These are phyloP conservation scores for Cathartes aura DNA, from an alignment of 2,113 vertebrate genomes.

Conservation along the genomic window DNA sequence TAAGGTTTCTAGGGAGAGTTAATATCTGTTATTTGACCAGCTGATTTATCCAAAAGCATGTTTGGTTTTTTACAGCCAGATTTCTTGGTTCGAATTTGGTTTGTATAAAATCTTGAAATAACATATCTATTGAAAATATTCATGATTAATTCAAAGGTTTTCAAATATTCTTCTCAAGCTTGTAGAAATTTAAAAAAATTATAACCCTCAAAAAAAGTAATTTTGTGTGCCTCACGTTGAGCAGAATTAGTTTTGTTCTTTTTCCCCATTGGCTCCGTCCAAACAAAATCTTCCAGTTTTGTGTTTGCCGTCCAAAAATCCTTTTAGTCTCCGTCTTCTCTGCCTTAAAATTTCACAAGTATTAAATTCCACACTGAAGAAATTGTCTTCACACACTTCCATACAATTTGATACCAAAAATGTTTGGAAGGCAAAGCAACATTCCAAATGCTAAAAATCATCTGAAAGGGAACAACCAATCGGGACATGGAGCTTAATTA, in stretches of 20 bases:
- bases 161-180: neutral
- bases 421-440: neutral
- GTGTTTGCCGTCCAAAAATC: neutral
- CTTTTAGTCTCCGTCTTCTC: neutral
- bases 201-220: neutral
- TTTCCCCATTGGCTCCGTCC: neutral
- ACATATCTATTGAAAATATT: neutral
- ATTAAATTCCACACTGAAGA: slow-evolving; percentile 20
- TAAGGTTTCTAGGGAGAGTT: slow-evolving; percentile 10
- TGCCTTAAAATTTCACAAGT: neutral
- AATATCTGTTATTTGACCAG: slow-evolving; percentile 23
- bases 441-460: neutral
- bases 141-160: neutral
- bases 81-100: neutral
- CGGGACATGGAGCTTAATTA: neutral
- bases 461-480: neutral
- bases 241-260: neutral
- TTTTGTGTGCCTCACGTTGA: neutral
- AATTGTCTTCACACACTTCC: neutral
- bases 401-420: neutral
- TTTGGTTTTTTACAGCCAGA: neutral
- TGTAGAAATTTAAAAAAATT: neutral
- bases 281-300: slow-evolving; percentile 13
- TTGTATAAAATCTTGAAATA: neutral
- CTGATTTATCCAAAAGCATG: slow-evolving; percentile 15